Evolutionary conservation across 1,140 invertebrate genomes (phyloP).

Genomic region (Atta cephalotes): DNA sequence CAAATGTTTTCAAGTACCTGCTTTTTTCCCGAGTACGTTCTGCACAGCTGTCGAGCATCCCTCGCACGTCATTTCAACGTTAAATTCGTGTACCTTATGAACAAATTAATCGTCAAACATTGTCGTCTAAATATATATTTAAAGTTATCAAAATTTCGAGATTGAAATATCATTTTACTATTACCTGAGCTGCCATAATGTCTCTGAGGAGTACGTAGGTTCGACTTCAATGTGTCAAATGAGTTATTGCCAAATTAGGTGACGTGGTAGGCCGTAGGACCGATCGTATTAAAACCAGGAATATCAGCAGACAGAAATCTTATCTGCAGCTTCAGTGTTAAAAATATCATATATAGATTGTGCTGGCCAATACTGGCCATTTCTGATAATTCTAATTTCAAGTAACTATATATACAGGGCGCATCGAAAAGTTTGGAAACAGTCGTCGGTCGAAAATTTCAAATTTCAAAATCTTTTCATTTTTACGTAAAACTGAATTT

Average conservation of each 20-base stretch:
- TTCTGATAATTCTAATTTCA: not conserved
- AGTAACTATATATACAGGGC: not conserved
- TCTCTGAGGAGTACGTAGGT: not conserved
- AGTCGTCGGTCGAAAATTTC: no score
- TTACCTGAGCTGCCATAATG: constrained; percentile 75
- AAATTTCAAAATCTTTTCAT: no score
- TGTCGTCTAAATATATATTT: not conserved
- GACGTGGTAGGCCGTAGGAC: not conserved
- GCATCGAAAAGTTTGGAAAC: no score
- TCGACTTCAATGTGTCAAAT: constrained; percentile 30
- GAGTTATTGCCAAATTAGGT: no score
- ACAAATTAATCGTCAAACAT: constrained; percentile 43
- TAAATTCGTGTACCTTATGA: constrained; percentile 92
- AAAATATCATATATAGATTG: not conserved
- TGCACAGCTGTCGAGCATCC: constrained; percentile 94
- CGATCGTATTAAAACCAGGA: not conserved
- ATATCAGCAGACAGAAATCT: not conserved
- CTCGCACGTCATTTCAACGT: constrained; percentile 96
- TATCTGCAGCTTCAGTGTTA: constrained; percentile 33
- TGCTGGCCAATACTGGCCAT: no score
- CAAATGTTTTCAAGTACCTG: constrained; percentile 85
- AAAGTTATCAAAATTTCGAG: no score
- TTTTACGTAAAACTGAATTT: no score
- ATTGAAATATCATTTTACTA: not conserved
- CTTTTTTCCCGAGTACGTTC: constrained; percentile 91